Conservation (phyloP, 2,797 vertebrate genomes). For the Falco cherrug region DNA sequence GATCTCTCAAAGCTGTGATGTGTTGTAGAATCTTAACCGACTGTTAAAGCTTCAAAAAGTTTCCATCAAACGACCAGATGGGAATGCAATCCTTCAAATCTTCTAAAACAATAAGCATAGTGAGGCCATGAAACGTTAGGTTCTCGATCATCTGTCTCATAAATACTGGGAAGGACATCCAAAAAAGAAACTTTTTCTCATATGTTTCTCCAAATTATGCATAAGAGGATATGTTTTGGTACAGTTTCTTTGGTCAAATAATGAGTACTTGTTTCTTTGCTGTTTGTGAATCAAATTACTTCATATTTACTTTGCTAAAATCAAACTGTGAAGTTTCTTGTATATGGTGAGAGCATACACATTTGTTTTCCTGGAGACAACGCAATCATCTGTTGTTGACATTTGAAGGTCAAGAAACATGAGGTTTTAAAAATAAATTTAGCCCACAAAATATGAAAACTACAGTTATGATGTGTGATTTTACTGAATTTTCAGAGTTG, state of each 20-base stretch:
- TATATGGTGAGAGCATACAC: neutral
- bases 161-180: neutral
- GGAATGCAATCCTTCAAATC: constrained; percentile 13
- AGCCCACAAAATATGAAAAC: neutral
- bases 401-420: neutral
- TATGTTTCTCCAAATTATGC: neutral
- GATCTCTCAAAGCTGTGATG: constrained; percentile 35
- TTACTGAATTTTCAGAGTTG: neutral
- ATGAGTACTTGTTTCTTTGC: neutral
- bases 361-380: neutral
- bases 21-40: neutral
- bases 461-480: neutral
- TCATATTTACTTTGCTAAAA: neutral
- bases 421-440: neutral
- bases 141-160: neutral
- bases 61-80: constrained; percentile 35
- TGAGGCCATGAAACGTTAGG: neutral
- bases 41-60: constrained; percentile 32
- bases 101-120: neutral
- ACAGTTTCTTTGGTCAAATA: neutral
- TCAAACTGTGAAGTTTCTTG: neutral
- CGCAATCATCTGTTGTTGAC: neutral
- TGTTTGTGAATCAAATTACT: neutral
- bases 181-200: neutral
- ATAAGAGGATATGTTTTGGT: neutral